phyloP scores from a whole-genome alignment of 2,113 vertebrate genomes.

The Gambusia affinis region DNA sequence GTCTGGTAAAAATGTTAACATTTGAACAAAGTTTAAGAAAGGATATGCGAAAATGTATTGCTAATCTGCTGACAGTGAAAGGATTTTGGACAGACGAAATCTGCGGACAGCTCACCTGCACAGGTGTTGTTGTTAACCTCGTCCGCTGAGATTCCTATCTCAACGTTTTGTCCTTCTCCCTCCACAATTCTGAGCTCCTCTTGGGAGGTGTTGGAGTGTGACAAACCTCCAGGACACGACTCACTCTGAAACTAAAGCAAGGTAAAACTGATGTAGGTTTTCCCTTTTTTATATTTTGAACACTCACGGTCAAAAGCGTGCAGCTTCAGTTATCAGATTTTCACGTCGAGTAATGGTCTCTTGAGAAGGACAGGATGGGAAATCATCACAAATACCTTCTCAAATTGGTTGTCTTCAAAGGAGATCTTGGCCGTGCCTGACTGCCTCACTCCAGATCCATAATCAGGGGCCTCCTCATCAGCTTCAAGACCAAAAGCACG shows the following conservation, averaged over 20 bases:
- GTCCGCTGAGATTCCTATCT: slow-evolving; percentile 86
- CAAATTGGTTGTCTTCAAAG: slow-evolving; percentile 96
- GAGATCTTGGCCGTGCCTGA: slow-evolving; percentile 97
- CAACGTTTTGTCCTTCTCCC: slow-evolving; percentile 90
- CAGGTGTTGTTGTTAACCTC: slow-evolving; percentile 99
- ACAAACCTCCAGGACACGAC: slow-evolving; percentile 82
- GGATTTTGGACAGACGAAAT: background rate
- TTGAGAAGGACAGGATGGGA: background rate
- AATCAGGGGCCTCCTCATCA: slow-evolving; percentile 97
- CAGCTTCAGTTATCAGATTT: background rate
- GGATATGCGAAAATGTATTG: too few relatives aligned
- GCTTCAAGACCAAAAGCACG: slow-evolving; percentile 75
- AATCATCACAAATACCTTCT: slow-evolving; percentile 83
- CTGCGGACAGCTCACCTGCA: slow-evolving; percentile 75
- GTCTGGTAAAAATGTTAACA: background rate
- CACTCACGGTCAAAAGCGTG: background rate
- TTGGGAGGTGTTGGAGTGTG: slow-evolving; percentile 91
- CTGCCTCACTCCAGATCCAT: slow-evolving; percentile 93
- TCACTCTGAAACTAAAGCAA: slow-evolving; percentile 91
- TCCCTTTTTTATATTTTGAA: background rate
- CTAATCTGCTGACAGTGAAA: background rate
- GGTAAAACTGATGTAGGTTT: background rate
- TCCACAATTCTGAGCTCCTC: slow-evolving; percentile 96
- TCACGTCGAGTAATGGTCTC: background rate
- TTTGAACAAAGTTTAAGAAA: background rate